Evolutionary conservation across 1,140 invertebrate species (phyloP).

Genomic region (Rhyzopertha dominica): DNA sequence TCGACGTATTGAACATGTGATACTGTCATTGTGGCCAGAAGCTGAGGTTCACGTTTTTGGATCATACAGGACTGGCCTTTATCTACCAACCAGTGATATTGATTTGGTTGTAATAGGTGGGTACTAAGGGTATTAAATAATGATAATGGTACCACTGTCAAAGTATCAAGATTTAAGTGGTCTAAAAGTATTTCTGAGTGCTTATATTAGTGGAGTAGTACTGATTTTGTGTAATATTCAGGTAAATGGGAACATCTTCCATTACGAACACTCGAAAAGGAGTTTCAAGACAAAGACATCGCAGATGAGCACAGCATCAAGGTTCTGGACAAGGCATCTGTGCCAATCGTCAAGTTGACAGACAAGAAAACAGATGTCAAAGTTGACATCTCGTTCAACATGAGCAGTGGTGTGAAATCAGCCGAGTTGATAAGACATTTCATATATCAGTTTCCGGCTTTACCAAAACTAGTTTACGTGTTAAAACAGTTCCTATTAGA

Average conservation of each 20-base stretch:
- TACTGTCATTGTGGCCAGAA: constrained; percentile 82
- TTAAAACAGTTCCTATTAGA: constrained; percentile 97
- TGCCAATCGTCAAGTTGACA: constrained; percentile 97
- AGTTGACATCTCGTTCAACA: constrained; percentile 98
- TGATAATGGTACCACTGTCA: not conserved
- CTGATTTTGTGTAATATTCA: constrained; percentile 55
- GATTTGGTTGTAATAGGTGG: constrained; percentile 94
- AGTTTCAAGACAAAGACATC: constrained; percentile 81
- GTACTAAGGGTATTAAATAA: not conserved
- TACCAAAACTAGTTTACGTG: constrained; percentile 92
- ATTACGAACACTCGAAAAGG: constrained; percentile 83
- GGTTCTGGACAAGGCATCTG: constrained; percentile 94
- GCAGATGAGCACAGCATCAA: constrained; percentile 84
- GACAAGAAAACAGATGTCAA: constrained; percentile 88
- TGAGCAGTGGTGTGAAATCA: constrained; percentile 92
- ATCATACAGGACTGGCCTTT: constrained; percentile 90
- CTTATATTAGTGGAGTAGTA: not conserved
- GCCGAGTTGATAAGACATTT: constrained; percentile 86
- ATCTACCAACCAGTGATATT: constrained; percentile 96
- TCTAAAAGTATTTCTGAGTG: constrained; percentile 1
- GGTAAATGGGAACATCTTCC: constrained; percentile 92
- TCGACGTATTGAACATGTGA: constrained; percentile 78
- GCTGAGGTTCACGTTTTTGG: constrained; percentile 94
- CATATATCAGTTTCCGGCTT: constrained; percentile 65
- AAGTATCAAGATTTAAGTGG: too few relatives aligned